Base-by-base conservation (phyloP, 2,888 invertebrate species). In the Sisyra terminalis region DNA sequence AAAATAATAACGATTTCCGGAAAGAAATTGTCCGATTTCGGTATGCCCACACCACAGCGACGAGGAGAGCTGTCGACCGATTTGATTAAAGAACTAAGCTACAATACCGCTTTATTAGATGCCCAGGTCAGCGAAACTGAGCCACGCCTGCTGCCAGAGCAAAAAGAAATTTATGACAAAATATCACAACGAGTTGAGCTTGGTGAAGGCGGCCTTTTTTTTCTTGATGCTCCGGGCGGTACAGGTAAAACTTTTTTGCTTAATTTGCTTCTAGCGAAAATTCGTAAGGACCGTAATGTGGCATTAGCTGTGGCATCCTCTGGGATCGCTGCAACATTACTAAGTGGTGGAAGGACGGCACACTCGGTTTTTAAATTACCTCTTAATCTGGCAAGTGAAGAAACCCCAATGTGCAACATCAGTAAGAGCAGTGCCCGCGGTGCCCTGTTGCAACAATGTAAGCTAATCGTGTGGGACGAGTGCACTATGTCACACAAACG, bases 171-270 rank as follows among this genome's bases (percentile, higher is more conserved):
- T n/a, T n/a, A n/a, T n/a, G n/a, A n/a, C n/a, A n/a, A n/a, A n/a
- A n/a, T n/a, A n/a, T n/a, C n/a, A n/a, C n/a, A n/a, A n/a, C n/a
- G n/a, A n/a, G n/a, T n/a, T n/a, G n/a, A n/a, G n/a, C n/a, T n/a
- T n/a, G n/a, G n/a, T n/a, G n/a, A n/a, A n/a, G n/a, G n/a, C n/a
- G n/a, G n/a, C n/a, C n/a, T n/a, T n/a, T n/a, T n/a, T 30, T 48
- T 59, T 46, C 32, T 58, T 10, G 57, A 57, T 49, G 55, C 53
- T 16, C 56, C 58, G 16, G 57, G 55, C 18, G 55, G 56, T 7
- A 48, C 43, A 3, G 45, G 45, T 2, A 46, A 46, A 29, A 53
- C 54, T 39, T 57, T 50, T 40, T 39, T 11, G 50, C n/a, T 52
- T 38, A 53, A 50, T 11, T 46, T 51, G 15, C 16, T 57, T n/a